A percentile compares a stretch with the other conserved stretches of the same genome.
These are phyloP conservation scores for Prosapia bicincta DNA, from an alignment of 2,888 invertebrate genomes.

Conservation along the genomic window DNA sequence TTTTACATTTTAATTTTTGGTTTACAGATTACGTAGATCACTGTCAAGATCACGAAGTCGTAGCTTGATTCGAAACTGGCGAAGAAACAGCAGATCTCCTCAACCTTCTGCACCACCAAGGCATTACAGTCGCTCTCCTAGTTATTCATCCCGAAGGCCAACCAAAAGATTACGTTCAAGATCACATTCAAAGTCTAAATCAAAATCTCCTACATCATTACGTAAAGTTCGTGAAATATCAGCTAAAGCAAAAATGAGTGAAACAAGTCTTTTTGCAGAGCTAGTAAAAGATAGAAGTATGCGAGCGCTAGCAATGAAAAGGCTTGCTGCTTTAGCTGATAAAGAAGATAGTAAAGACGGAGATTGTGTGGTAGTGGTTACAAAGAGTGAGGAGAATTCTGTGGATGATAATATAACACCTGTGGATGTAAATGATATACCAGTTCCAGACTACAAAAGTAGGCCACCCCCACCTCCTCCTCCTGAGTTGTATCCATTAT, in stretches of 20 bases:
- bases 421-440: slow-evolving; percentile 23
- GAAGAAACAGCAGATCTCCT: slow-evolving; percentile 26
- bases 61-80: slow-evolving; percentile 27
- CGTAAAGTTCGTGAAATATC: slow-evolving; percentile 35
- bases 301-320: slow-evolving; percentile 65
- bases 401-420: slow-evolving; percentile 17
- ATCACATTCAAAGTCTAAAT: slow-evolving; percentile 21
- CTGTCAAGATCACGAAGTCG: slow-evolving; percentile 30
- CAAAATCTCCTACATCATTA: slow-evolving; percentile 28
- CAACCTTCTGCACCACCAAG: slow-evolving; percentile 5
- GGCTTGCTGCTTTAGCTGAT: slow-evolving; percentile 62
- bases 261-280: slow-evolving; percentile 86
- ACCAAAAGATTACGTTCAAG: slow-evolving; percentile 7
- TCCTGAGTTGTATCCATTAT: slow-evolving; percentile 3
- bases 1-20: neutral
- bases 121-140: slow-evolving; percentile 27
- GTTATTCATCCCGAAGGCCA: slow-evolving; percentile 7
- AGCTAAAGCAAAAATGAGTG: slow-evolving; percentile 72
- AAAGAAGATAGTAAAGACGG: slow-evolving; percentile 55
- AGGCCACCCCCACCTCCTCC: slow-evolving; percentile 8
- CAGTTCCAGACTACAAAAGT: slow-evolving; percentile 16
- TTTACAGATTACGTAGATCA: slow-evolving; percentile 14
- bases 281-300: slow-evolving; percentile 82
- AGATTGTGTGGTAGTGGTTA: slow-evolving; percentile 44
- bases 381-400: slow-evolving; percentile 18